Percentiles rank a stretch among this genome's conserved stretches.
Conservation (phyloP, 2,797 vertebrate genomes). For the Lacerta viridis region DNA sequence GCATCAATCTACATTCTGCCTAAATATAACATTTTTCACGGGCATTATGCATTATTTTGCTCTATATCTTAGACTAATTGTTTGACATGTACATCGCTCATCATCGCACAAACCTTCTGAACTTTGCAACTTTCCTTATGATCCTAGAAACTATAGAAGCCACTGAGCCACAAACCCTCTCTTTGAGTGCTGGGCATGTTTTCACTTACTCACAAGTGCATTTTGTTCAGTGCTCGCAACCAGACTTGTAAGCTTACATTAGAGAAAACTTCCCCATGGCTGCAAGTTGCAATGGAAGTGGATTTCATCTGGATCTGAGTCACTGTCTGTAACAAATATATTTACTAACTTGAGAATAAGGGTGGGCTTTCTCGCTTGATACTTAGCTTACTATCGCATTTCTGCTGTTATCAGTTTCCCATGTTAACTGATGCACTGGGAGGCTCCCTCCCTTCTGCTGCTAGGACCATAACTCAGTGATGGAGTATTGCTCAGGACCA, state of each 20-base stretch:
- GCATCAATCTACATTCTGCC: conserved; percentile 79
- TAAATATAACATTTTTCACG: conserved; percentile 80
- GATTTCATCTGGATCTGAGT: not conserved
- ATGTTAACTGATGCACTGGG: not conserved
- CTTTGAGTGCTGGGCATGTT: not conserved
- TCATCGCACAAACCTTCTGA: conserved; percentile 63
- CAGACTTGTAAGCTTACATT: not conserved
- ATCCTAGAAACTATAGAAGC: conserved; percentile 23
- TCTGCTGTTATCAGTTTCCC: not conserved
- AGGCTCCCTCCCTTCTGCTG: not conserved
- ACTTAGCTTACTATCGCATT: not conserved
- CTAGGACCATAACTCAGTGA: no score
- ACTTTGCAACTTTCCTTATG: conserved; percentile 60
- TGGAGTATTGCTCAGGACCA: no score
- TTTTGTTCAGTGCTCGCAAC: no score
- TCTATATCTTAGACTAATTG: conserved; percentile 80
- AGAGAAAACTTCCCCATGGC: not conserved
- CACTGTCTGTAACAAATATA: not conserved
- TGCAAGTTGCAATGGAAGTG: not conserved
- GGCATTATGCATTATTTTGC: conserved; percentile 78
- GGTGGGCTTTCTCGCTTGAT: not conserved
- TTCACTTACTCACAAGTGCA: not conserved
- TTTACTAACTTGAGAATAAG: not conserved
- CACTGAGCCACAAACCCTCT: not conserved
- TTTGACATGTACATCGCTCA: conserved; percentile 74